Evolutionary conservation across 1,140 invertebrate genomes (phyloP).

Genomic region (Sweltsa coloradensis): DNA sequence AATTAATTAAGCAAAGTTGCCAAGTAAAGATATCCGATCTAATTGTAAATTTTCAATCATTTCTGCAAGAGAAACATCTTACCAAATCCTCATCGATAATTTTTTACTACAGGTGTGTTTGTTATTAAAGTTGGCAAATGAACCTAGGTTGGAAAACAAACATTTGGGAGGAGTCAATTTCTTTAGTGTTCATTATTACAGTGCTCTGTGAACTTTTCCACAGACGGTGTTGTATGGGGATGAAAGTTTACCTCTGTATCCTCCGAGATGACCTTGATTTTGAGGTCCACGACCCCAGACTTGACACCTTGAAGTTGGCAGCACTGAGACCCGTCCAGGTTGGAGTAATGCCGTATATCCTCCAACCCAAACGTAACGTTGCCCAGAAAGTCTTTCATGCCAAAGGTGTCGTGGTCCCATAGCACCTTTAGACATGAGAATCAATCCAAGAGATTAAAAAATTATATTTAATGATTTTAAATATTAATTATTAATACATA

Average conservation of each 20-base stretch:
- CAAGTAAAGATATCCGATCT: no score
- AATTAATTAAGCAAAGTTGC: no score
- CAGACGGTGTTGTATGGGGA: not conserved
- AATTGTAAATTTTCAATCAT: no score
- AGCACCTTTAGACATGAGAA: slow-evolving; percentile 31
- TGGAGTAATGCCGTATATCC: slow-evolving; percentile 33
- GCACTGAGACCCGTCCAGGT: slow-evolving; percentile 28
- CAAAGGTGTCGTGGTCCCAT: slow-evolving; percentile 41
- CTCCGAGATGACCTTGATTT: slow-evolving; percentile 31
- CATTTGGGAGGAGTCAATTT: not conserved
- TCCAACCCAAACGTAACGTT: slow-evolving; percentile 34
- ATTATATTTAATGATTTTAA: no score
- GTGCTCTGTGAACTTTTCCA: no score
- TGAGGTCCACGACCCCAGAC: slow-evolving; percentile 31
- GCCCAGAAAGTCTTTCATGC: slow-evolving; percentile 41
- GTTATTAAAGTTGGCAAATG: no score
- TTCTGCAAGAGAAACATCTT: no score
- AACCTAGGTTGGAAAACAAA: no score
- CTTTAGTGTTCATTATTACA: not conserved
- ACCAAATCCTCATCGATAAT: no score
- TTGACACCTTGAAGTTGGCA: slow-evolving; percentile 29
- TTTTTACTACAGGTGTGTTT: no score
- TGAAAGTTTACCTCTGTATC: slow-evolving; percentile 24
- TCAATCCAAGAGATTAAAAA: no score
- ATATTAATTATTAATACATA: no score